Base-by-base conservation (phyloP, 2,113 vertebrate species). In the Baryphthengus martii region DNA sequence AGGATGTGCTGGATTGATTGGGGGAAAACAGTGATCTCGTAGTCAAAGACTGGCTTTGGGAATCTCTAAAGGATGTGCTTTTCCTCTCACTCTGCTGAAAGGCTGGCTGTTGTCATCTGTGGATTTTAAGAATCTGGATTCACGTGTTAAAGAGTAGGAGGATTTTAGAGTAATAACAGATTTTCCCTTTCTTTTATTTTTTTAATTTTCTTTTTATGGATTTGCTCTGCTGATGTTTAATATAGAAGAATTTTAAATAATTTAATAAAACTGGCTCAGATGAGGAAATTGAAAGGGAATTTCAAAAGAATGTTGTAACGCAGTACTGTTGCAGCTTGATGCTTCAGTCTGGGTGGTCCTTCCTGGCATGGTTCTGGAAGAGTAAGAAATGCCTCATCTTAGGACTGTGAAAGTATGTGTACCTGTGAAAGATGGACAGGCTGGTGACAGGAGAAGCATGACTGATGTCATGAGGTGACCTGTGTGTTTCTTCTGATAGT, bases 211-310 rank as follows among this genome's bases (percentile, higher is more conserved):
- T 55, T 29, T 19, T 18, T 4, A 70, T 49, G 70, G 65, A 62
- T 80, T 76, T 94, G 49, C 16, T 73, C 75, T 88, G 75, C 79
- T 67, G 59, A 88, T 95, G 68, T 89, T 94, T 93, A 93, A 92
- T 95, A 74, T 84, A 71, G 91, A 91, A 94, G 77, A 58, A 78
- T 26, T 82, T 95, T 95, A 76, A 97, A 94, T 96, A 93, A 95
- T 96, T 88, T 40, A 96, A 78, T 92, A 47, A 91, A 83, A 80
- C 75, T 61, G 39, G 68, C 85, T 85, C 52, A 89, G 83, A 85
- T 25, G 59, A 74, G 71, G 65, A 81, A 95, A 95, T 89, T 67
- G 91, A 93, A 96, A 95, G 87, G 68, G 90, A 90, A 91, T 96
- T 94, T n/a, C 59, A 85, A 28, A 94, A 88, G 77, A 88, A 28